phyloP scores from a whole-genome alignment of 2,888 invertebrate species.

The Lathronympha strigana region DNA sequence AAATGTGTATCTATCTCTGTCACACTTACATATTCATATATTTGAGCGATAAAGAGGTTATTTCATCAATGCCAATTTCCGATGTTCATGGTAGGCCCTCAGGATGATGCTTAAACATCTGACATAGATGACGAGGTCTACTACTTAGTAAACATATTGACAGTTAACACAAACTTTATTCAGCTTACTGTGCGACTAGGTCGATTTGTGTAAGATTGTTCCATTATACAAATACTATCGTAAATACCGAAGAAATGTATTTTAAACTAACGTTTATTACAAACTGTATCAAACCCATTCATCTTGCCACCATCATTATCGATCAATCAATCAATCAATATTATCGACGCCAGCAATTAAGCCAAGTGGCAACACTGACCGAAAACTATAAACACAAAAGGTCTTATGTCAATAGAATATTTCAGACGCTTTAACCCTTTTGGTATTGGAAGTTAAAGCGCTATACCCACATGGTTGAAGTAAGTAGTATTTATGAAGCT shows the following conservation, averaged over 20 bases:
- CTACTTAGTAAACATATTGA: no score
- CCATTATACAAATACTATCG: neutral
- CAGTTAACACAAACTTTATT: no score
- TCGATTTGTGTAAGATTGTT: no score
- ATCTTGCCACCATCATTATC: constrained; percentile 43
- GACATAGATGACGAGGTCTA: no score
- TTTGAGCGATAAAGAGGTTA: no score
- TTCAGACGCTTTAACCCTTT: neutral
- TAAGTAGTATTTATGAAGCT: constrained; percentile 32
- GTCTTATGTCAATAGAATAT: neutral
- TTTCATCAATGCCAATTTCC: no score
- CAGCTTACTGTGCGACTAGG: no score
- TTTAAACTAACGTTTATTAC: constrained; percentile 20
- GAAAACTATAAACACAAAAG: constrained; percentile 51
- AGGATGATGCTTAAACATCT: no score
- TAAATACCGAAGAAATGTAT: constrained; percentile 7
- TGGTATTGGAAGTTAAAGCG: neutral
- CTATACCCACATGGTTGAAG: constrained; percentile 20
- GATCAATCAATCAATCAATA: constrained; percentile 78
- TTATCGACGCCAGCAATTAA: constrained; percentile 76
- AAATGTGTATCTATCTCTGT: no score
- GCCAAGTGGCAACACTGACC: constrained; percentile 51
- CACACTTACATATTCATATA: no score
- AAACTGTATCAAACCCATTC: constrained; percentile 36
- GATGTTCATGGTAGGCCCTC: no score